These are phyloP conservation scores for Decapterus maruadsi DNA, from an alignment of 2,797 vertebrate genomes.

Conservation along the genomic window DNA sequence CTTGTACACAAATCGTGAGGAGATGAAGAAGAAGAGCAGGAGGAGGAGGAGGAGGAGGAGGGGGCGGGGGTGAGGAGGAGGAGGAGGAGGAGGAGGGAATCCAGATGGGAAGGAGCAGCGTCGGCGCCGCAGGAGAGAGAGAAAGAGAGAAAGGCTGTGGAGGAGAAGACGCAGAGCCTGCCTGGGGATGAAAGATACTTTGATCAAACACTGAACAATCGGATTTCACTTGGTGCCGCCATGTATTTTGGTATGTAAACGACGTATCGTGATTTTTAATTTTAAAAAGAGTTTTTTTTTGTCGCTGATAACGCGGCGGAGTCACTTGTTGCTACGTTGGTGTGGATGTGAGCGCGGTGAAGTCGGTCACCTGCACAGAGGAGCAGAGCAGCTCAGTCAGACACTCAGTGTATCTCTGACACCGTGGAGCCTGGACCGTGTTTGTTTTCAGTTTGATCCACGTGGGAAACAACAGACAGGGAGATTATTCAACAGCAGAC, in stretches of 20 bases:
- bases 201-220: slow-evolving; percentile 36
- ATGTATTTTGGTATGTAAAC: slow-evolving; percentile 81
- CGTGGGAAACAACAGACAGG: neutral
- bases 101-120: slow-evolving; percentile 75
- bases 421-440: neutral
- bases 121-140: slow-evolving; percentile 45
- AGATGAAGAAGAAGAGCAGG: slow-evolving; percentile 42
- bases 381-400: neutral
- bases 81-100: slow-evolving; percentile 54
- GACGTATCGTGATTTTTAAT: slow-evolving; percentile 13
- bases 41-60: slow-evolving; percentile 32
- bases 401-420: neutral
- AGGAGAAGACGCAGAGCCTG: slow-evolving; percentile 44
- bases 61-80: slow-evolving; percentile 8
- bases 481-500: neutral
- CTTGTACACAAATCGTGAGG: slow-evolving; percentile 43
- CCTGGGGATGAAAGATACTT: slow-evolving; percentile 61
- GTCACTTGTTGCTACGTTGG: slow-evolving; percentile 76
- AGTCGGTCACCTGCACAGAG: slow-evolving; percentile 53
- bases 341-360: slow-evolving; percentile 33
- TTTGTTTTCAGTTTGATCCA: slow-evolving; percentile 1
- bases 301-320: slow-evolving; percentile 12
- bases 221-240: slow-evolving; percentile 40
- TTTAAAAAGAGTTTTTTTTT: neutral
- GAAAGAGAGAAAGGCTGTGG: slow-evolving; percentile 46